Conservation (phyloP, 92 coral and sea anemone genomes). For the Isaurus tuberculatus region DNA sequence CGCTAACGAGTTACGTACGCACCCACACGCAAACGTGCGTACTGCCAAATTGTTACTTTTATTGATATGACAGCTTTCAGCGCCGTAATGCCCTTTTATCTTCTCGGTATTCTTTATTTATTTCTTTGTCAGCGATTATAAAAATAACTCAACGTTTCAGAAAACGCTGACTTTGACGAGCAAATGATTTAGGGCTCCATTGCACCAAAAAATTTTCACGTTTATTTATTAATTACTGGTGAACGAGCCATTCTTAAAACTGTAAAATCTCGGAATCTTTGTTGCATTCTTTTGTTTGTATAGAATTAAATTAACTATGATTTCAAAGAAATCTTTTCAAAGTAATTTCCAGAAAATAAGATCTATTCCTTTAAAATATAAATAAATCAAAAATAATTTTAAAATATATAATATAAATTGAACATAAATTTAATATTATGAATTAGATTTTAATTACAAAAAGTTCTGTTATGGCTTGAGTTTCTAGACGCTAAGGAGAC, state of each 20-base stretch:
- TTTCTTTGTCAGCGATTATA: background rate
- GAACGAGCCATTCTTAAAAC: background rate
- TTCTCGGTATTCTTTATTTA: background rate
- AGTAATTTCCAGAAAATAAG: slow-evolving; percentile 34
- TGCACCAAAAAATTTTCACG: background rate
- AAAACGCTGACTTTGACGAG: background rate
- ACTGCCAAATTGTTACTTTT: background rate
- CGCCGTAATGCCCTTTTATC: background rate
- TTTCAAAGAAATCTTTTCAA: slow-evolving; percentile 45
- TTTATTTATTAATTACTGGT: slow-evolving; percentile 10
- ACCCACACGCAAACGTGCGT: background rate
- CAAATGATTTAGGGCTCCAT: background rate
- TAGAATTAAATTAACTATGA: slow-evolving; percentile 8
- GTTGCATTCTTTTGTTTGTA: background rate
- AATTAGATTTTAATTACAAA: background rate
- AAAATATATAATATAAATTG: background rate
- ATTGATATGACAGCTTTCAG: background rate
- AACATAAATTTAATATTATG: background rate
- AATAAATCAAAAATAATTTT: background rate
- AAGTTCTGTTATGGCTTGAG: no score
- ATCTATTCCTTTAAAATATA: background rate
- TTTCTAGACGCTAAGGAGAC: background rate
- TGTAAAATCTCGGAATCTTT: background rate
- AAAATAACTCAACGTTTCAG: background rate
- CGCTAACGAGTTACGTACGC: background rate